Conservation (phyloP, 37 sponge, comb jelly and placozoan species). For the Ianthella basta region DNA sequence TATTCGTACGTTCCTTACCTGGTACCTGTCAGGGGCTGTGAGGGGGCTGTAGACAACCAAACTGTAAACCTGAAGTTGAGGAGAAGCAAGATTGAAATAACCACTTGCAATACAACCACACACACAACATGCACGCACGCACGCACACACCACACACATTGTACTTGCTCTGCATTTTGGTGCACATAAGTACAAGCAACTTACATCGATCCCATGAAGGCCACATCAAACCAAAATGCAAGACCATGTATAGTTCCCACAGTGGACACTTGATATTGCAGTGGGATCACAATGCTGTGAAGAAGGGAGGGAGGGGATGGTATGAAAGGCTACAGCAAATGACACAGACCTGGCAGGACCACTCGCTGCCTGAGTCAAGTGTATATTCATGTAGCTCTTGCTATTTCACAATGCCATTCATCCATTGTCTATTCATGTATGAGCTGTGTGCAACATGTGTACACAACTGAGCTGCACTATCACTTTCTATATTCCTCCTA, state of each 20-base stretch:
- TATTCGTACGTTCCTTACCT: too few relatives aligned
- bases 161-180: neutral
- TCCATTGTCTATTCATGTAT: too few relatives aligned
- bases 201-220: slow-evolving; percentile 89
- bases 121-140: neutral
- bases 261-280: too few relatives aligned
- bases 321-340: slow-evolving; percentile 57
- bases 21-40: slow-evolving; percentile 99
- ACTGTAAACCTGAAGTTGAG: slow-evolving; percentile 61
- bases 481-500: too few relatives aligned
- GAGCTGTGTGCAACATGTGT: too few relatives aligned
- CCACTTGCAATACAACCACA: slow-evolving; percentile 17
- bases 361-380: too few relatives aligned
- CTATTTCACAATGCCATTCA: too few relatives aligned
- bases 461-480: too few relatives aligned
- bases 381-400: too few relatives aligned
- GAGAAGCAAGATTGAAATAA: neutral
- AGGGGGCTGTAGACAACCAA: slow-evolving; percentile 95
- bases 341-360: too few relatives aligned
- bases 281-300: too few relatives aligned
- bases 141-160: slow-evolving; percentile 32
- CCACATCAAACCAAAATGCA: slow-evolving; percentile 99
- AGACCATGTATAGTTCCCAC: slow-evolving; percentile 90
- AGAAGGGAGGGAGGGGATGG: too few relatives aligned
- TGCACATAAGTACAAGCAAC: slow-evolving; percentile 13